phyloP scores from a whole-genome alignment of 2,113 vertebrate species.

The Irena cyanogastra region DNA sequence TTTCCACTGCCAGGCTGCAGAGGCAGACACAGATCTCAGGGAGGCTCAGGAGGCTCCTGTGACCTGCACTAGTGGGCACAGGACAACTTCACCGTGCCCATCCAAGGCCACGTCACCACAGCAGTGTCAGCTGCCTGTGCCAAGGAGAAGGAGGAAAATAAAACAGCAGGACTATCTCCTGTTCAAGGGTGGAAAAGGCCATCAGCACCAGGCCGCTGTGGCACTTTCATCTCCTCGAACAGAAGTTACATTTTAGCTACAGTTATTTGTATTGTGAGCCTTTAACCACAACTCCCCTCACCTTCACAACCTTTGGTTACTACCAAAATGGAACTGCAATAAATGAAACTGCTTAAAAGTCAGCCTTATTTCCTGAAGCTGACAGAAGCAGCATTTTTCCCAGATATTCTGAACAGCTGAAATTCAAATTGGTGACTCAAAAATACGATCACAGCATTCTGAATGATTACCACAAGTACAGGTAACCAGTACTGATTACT shows the following conservation, averaged over 20 bases:
- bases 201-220: not conserved
- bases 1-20: not conserved
- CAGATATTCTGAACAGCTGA: not conserved
- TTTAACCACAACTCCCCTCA: slow-evolving; percentile 19
- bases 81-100: not conserved
- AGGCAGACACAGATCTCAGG: not conserved
- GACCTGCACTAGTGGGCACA: not conserved
- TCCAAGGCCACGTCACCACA: not conserved
- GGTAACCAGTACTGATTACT: not conserved
- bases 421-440: not conserved
- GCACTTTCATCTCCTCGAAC: not conserved
- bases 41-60: not conserved
- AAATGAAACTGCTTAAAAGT: not conserved
- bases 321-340: not conserved
- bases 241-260: slow-evolving; percentile 32
- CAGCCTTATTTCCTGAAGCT: not conserved
- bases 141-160: not conserved
- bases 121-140: not conserved
- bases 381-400: not conserved
- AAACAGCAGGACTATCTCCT: not conserved
- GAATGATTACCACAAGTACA: not conserved
- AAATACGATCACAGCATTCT: not conserved
- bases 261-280: not conserved
- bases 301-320: not conserved
- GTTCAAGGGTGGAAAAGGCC: not conserved